Evolutionary conservation across 2,797 vertebrate species (phyloP).

Genomic region (Valencia hispanica): DNA sequence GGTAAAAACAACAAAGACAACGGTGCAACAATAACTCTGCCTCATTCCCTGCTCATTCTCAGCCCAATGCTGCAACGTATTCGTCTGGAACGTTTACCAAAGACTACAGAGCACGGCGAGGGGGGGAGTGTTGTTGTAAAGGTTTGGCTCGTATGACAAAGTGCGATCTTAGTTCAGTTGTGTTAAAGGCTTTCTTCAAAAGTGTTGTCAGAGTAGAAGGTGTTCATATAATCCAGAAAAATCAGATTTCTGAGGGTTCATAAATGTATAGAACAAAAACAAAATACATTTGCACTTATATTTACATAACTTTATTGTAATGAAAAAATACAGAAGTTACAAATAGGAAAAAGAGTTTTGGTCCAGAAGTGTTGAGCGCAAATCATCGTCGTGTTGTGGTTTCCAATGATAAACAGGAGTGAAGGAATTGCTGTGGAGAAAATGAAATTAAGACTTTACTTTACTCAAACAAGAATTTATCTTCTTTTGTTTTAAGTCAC

Average conservation of each 20-base stretch:
- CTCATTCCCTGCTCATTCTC: too few species aligned
- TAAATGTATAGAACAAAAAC: neutral
- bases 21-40: too few species aligned
- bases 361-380: neutral
- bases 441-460: neutral
- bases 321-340: neutral
- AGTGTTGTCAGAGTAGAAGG: neutral
- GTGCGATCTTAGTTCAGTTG: too few species aligned
- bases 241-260: neutral
- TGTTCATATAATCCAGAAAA: neutral
- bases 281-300: neutral
- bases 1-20: too few species aligned
- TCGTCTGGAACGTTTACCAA: too few species aligned
- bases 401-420: slow-evolving; percentile 44
- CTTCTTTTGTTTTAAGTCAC: neutral
- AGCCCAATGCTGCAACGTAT: too few species aligned
- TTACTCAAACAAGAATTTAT: neutral
- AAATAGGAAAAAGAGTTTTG: neutral
- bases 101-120: too few species aligned
- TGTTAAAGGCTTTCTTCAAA: neutral
- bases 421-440: slow-evolving; percentile 62
- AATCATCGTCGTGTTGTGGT: neutral
- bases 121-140: too few species aligned
- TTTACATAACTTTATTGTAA: neutral
- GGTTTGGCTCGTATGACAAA: too few species aligned